Base-by-base conservation (phyloP, 1,140 invertebrate species). In the Mactra quadrangularis region DNA sequence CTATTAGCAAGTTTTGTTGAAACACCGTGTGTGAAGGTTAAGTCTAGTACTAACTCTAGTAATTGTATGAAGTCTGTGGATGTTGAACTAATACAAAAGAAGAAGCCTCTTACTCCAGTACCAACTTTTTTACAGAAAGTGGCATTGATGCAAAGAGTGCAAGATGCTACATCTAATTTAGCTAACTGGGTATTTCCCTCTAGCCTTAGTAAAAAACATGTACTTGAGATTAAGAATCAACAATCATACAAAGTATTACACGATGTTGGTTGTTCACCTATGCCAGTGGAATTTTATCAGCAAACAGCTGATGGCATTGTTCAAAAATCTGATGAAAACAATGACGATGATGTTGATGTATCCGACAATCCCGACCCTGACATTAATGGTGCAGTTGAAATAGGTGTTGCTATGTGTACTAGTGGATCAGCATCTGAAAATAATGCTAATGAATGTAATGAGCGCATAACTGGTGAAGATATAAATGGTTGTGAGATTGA, bases 91-190 rank as follows among this genome's bases (percentile, higher is more conserved):
- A 25, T 33, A 4, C 31, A 38, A 19, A 4, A 15, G 38, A 17
- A 19, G 22, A 29, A 62, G 22, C 7, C 31, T 2, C 13, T 25
- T n/a, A 60, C 52, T 11, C 35, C 33, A 38, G 4, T 13, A 22
- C 74, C 74, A 50, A 41, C 38, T 31, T 77, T 77, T 52, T 38
- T 77, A 1, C 57, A 62, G 29, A 62, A 59, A 31, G 19, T 62
- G 3, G 74, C 74, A 6, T 6, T 62, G 7, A 33, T 35, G 59
- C 47, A 77, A 59, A 35, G 74, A 41, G 74, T 77, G 0, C 6
- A 31, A 17, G 41, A 31, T 59, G 74, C 74, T 1, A 35, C 74
- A 22, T 77, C 74, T 3, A 55, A 22, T 62, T 22, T 77, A 6
- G 55, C 74, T 15, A 64, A 38, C 15, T 77, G 38, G 47, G 59